Base-by-base conservation (phyloP, 1,140 invertebrate species). In the Caerostris darwini region DNA sequence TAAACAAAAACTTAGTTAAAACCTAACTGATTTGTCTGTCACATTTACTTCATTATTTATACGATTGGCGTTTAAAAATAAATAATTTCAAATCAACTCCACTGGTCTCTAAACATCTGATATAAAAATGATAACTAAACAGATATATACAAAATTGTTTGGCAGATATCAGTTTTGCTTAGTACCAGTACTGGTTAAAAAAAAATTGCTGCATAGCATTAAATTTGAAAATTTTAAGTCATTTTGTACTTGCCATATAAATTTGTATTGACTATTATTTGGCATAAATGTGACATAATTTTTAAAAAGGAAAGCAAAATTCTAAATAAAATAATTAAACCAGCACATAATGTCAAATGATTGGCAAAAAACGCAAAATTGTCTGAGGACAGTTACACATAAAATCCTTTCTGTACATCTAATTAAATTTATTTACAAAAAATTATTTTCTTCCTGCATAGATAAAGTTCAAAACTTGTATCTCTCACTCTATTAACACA, bases 391-490 rank as follows among this genome's bases (percentile, higher is more conserved):
- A 67, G 17, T 19, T 67, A 64, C 61, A 87, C 64, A 83, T 92
- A 82, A 92, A 85, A 85, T 59, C 54, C 81, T 85, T 50, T 85
- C 90, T 92, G 90, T 92, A 92, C 90, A 92, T 85, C 17, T 92
- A 17, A 53, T 82, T 59, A 53, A 54, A 81, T 91, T 61, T 92
- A 85, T 92, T 19, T 85, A 92, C 82, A 92, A 34, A 85, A n/a
- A 92, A 34, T 67, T n/a, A 59, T 50, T 57, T 19, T 82, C 58
- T 69, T 64, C 53, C 56, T 53, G 50, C 53, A 92, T n/a, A 81
- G 17, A 53, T 54, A 50, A 50, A 83, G 12, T 90, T 67, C 87
- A 54, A 92, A 67, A 92, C 81, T 12, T 67, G 81, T 67, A 85
- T 58, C 81, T 92, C 54, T 67, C 14, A 85, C 50, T 85, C 81